phyloP scores from a whole-genome alignment of 2,888 invertebrate species.

The Lochmaea capreae region DNA sequence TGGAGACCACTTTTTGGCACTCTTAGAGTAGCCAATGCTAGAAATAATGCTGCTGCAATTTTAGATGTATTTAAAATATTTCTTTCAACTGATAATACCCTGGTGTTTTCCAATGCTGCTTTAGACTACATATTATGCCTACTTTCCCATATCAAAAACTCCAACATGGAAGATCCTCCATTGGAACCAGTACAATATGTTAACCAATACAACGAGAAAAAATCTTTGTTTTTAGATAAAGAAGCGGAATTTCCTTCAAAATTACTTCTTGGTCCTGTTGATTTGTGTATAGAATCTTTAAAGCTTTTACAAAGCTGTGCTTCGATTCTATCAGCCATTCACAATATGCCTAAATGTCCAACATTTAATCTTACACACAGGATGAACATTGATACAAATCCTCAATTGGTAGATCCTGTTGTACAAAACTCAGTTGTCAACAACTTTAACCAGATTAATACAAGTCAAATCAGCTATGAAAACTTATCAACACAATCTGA shows the following conservation, averaged over 20 bases:
- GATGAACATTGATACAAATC: constrained; percentile 80
- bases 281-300: constrained; percentile 82
- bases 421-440: constrained; percentile 74
- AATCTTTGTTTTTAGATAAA: constrained; percentile 56
- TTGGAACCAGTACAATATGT: constrained; percentile 54
- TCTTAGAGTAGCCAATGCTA: constrained; percentile 83
- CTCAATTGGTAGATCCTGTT: constrained; percentile 86
- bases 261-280: constrained; percentile 60
- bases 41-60: constrained; percentile 77
- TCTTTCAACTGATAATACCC: constrained; percentile 90
- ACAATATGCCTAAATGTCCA: constrained; percentile 94
- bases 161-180: constrained; percentile 66
- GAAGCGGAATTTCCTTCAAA: constrained; percentile 57
- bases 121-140: constrained; percentile 93
- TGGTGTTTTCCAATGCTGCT: constrained; percentile 94
- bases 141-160: constrained; percentile 79
- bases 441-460: constrained; percentile 74
- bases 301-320: constrained; percentile 89
- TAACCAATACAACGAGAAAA: constrained; percentile 46
- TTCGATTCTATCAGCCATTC: constrained; percentile 90
- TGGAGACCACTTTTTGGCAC: constrained; percentile 97
- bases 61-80: constrained; percentile 95
- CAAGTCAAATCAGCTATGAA: constrained; percentile 75
- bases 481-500: constrained; percentile 69
- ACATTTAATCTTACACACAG: constrained; percentile 90